Conservation (phyloP, 2,888 invertebrate genomes). For the Ormyrus pomaceus region DNA sequence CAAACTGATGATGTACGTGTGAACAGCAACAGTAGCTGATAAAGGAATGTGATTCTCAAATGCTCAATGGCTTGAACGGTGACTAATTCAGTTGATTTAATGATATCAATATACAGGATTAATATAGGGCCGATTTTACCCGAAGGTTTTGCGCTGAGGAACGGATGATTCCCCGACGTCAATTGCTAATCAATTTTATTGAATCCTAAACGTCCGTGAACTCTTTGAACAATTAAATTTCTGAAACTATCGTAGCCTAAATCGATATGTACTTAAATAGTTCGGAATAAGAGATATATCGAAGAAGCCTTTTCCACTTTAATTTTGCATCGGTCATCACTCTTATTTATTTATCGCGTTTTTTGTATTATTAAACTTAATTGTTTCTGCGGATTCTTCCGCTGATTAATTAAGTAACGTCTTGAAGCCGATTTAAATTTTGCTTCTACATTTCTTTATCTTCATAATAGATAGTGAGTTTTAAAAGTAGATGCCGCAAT, state of each 20-base stretch:
- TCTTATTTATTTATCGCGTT: background rate
- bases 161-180: constrained; percentile 29
- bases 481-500: background rate
- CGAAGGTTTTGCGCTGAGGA: constrained; percentile 15
- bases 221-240: constrained; percentile 4
- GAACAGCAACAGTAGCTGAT: constrained; percentile 44
- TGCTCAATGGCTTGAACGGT: constrained; percentile 39
- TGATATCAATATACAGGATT: constrained; percentile 54
- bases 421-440: no score
- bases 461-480: no score
- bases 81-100: constrained; percentile 58
- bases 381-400: no score
- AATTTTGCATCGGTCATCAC: background rate
- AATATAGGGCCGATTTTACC: constrained; percentile 47
- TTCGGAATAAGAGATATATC: background rate
- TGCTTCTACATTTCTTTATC: no score
- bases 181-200: constrained; percentile 63
- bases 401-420: no score
- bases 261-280: background rate
- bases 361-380: no score
- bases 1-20: constrained; percentile 47
- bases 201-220: constrained; percentile 25
- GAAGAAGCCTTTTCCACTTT: background rate
- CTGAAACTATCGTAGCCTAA: constrained; percentile 2
- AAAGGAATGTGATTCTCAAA: constrained; percentile 50